These are phyloP conservation scores for Stictonetta naevosa DNA, from an alignment of 2,113 vertebrate species.

Conservation along the genomic window DNA sequence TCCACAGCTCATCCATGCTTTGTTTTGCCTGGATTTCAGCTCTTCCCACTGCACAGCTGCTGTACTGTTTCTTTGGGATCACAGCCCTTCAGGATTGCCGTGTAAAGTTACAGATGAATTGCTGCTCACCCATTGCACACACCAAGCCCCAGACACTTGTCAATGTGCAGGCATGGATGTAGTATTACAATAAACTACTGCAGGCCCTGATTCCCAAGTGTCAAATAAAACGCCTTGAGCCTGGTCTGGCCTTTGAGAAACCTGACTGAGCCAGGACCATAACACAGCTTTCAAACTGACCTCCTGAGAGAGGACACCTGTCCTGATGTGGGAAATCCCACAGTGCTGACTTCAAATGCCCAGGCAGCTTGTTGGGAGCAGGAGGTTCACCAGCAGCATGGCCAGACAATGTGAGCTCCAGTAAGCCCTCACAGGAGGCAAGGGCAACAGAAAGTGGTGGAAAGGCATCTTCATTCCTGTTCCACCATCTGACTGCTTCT, in stretches of 20 bases:
- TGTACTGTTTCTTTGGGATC: neutral
- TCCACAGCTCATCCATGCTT: neutral
- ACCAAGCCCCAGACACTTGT: accelerated
- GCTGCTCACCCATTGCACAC: accelerated
- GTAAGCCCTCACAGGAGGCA: neutral
- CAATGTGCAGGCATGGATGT: neutral
- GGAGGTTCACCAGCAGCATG: neutral
- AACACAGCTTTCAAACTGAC: neutral
- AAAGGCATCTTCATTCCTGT: neutral
- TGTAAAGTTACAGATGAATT: neutral
- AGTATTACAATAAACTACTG: neutral
- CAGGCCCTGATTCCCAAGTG: neutral
- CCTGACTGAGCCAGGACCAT: neutral
- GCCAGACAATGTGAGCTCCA: neutral
- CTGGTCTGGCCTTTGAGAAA: neutral
- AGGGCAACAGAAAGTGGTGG: neutral
- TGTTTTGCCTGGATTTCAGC: neutral
- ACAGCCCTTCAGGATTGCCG: neutral
- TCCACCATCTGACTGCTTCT: neutral
- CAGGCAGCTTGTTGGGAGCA: neutral
- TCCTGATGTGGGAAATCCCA: neutral
- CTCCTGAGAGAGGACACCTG: neutral
- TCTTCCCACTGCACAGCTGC: neutral
- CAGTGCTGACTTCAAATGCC: neutral
- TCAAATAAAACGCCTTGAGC: neutral